Base-by-base conservation (phyloP, 2,888 invertebrate genomes). In the Hydropsyche betteni region DNA sequence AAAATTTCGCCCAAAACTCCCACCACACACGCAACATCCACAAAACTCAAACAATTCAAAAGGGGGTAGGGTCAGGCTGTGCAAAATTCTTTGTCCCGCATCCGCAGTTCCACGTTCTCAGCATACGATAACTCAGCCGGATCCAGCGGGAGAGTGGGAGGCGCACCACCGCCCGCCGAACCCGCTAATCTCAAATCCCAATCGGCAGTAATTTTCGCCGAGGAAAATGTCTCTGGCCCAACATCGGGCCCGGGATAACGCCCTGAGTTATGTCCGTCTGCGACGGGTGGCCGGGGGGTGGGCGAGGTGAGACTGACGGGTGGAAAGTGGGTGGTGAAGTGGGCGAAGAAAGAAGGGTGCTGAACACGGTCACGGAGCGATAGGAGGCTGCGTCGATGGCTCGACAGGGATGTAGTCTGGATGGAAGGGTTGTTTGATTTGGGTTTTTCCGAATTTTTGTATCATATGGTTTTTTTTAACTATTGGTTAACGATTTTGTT, bases 161-260 rank as follows among this genome's bases (percentile, higher is more conserved):
- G 78, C 75, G 75, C 44, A 44, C 44, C 44, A 44, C 44, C 10
- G 44, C 44, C 44, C 6, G 7, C 44, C 44, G 10, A 6, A 6
- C 44, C 44, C 75, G 80, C 80, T 79, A 81, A 81, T 79, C 80
- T 76, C 78, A 75, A 78, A 80, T 81, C 80, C 80, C 80, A 80
- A 80, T 80, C 83, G 83, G 84, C 83, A 84, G 85, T 84, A 84
- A 84, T 84, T 84, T 83, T 83, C 81, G 82, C 81, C 82, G 82
- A 81, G 83, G 82, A 84, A 84, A 85, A 84, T 82, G 84, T 84
- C 84, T 84, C 83, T 84, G 83, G 83, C 83, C 83, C 82, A 83
- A 84, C 83, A 83, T 83, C 84, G 83, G 82, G 81, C 80, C 80
- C 75, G 80, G 80, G 80, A 79, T 78, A 79, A 80, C 75, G 77